Conservation (phyloP, 2,113 vertebrate species). For the Zonotrichia leucophrys region DNA sequence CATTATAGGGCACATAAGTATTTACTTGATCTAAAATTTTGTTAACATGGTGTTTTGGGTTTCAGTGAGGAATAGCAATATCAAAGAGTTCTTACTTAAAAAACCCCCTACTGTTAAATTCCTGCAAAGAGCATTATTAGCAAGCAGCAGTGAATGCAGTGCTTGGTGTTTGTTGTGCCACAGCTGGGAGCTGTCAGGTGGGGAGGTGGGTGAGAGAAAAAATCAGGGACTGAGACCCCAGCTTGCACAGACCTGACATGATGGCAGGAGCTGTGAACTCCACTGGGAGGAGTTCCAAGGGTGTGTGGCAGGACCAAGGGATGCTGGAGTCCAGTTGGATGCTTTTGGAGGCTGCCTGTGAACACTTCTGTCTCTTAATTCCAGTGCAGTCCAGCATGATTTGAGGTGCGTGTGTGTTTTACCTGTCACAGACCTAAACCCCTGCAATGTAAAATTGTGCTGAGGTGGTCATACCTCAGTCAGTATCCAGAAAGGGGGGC, state of each 20-base stretch:
- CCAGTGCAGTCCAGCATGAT: background rate
- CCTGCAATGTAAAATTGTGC: background rate
- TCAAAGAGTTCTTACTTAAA: background rate
- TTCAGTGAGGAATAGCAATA: background rate
- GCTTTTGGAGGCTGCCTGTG: background rate
- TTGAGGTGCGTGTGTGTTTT: background rate
- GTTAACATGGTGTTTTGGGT: background rate
- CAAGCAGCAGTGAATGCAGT: background rate
- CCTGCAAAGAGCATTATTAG: background rate
- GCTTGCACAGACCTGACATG: background rate
- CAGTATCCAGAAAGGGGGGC: background rate
- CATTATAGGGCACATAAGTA: background rate
- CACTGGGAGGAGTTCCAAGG: background rate
- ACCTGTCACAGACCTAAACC: background rate
- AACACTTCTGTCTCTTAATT: background rate
- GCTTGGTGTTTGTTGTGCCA: background rate
- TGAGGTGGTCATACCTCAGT: fast-evolving
- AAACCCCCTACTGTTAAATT: background rate
- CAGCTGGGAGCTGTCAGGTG: background rate
- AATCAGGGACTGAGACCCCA: background rate
- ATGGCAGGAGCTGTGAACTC: background rate
- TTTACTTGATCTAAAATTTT: background rate
- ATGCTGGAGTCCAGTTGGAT: background rate
- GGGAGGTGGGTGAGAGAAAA: background rate
- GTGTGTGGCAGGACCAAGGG: background rate